Conservation (phyloP, 2,888 invertebrate species). For the Euphydryas editha region DNA sequence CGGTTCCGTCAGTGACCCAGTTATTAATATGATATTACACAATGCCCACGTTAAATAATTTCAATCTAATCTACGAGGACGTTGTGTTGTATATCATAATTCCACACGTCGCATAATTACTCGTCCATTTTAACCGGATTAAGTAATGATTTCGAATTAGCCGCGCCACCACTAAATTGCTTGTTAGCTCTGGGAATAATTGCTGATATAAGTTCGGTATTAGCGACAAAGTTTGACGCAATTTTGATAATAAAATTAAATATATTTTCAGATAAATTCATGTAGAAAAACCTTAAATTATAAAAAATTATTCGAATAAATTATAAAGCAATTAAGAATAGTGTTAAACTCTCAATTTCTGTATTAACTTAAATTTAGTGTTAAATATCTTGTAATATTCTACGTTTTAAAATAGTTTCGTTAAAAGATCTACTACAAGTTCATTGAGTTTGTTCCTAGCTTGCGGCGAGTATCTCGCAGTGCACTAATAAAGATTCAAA, state of each 20-base stretch:
- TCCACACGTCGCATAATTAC: slow-evolving; percentile 5
- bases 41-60: not conserved
- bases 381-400: too few species aligned
- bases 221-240: not conserved
- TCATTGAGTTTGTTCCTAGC: too few species aligned
- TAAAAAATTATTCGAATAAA: too few species aligned
- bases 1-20: not conserved
- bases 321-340: too few species aligned
- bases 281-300: too few species aligned
- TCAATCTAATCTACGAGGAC: not conserved
- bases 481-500: too few species aligned
- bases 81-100: not conserved
- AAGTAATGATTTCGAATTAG: slow-evolving; percentile 14
- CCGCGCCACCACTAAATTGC: slow-evolving; percentile 7
- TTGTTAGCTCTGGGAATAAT: slow-evolving; percentile 10
- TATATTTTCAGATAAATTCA: not conserved
- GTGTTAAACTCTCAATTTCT: too few species aligned
- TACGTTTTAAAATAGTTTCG: too few species aligned
- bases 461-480: too few species aligned
- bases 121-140: slow-evolving; percentile 13
- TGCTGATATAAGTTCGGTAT: slow-evolving; percentile 5
- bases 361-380: too few species aligned
- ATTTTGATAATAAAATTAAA: not conserved
- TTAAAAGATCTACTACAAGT: too few species aligned
- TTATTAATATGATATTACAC: not conserved